These are phyloP conservation scores for Acrocephalus kingi DNA, from an alignment of 2,113 vertebrate species.

Conservation along the genomic window DNA sequence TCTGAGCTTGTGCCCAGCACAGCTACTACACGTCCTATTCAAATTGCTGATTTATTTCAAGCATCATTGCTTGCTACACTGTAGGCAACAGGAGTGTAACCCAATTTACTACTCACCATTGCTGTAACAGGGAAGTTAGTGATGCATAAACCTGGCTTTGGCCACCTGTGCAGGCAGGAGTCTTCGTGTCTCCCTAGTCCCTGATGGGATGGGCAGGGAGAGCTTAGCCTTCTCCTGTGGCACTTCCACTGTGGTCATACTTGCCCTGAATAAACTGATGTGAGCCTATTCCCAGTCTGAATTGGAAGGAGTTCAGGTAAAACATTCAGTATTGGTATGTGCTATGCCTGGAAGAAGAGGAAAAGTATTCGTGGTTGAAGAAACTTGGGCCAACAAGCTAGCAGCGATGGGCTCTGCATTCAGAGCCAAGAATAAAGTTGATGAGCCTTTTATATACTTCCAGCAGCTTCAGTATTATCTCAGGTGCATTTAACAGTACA, in stretches of 20 bases:
- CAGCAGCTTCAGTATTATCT: neutral
- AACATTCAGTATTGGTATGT: neutral
- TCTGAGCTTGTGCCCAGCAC: neutral
- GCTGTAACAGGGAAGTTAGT: neutral
- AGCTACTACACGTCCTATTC: neutral
- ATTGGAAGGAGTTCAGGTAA: neutral
- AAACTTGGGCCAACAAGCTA: neutral
- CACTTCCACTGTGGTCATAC: fast-evolving
- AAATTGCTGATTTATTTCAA: neutral
- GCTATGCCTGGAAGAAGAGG: neutral
- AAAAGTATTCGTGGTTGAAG: neutral
- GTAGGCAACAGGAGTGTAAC: neutral
- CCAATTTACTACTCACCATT: neutral
- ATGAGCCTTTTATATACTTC: neutral
- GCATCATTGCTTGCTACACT: neutral
- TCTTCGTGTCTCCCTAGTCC: neutral
- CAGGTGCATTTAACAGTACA: neutral
- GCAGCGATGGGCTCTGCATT: neutral
- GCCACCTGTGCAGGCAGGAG: neutral
- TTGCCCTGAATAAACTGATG: neutral
- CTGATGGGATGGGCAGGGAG: neutral
- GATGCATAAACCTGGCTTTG: neutral
- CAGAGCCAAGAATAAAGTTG: neutral
- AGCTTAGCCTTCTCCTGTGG: fast-evolving
- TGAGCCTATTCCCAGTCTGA: neutral